phyloP scores from a whole-genome alignment of 2,797 vertebrate species.

The Myotis daubentonii region DNA sequence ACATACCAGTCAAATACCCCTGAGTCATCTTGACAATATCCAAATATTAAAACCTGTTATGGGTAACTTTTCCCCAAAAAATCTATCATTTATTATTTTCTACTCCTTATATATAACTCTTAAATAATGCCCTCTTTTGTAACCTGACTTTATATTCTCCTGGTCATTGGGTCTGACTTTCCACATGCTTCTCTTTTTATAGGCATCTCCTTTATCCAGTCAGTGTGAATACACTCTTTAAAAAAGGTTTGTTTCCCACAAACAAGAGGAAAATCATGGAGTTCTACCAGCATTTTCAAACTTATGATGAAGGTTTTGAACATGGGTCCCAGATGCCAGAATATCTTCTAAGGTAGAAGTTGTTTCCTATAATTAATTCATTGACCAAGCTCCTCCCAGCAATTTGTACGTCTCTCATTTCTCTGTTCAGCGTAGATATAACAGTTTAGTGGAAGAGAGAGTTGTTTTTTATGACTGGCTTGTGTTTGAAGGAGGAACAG shows the following conservation, averaged over 20 bases:
- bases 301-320: constrained; percentile 89
- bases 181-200: constrained; percentile 56
- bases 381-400: neutral
- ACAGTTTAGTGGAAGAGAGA: neutral
- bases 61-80: neutral
- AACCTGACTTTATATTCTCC: neutral
- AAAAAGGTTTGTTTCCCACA: constrained; percentile 84
- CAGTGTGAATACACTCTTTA: constrained; percentile 87
- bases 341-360: constrained; percentile 87
- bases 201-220: constrained; percentile 88
- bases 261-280: constrained; percentile 80
- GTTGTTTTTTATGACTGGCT: neutral
- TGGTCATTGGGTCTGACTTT: neutral
- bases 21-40: neutral
- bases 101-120: neutral
- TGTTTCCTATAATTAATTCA: neutral
- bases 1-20: no score
- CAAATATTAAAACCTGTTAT: constrained; percentile 15
- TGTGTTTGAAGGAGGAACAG: neutral
- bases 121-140: neutral
- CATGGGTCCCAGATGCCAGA: constrained; percentile 88
- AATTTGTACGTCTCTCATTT: neutral
- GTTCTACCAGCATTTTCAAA: constrained; percentile 88
- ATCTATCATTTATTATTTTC: neutral
- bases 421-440: neutral